Evolutionary conservation across 2,797 vertebrate genomes (phyloP), one percentile per base, ranked within the genome.

Genomic region (Hylomyscus alleni): DNA sequence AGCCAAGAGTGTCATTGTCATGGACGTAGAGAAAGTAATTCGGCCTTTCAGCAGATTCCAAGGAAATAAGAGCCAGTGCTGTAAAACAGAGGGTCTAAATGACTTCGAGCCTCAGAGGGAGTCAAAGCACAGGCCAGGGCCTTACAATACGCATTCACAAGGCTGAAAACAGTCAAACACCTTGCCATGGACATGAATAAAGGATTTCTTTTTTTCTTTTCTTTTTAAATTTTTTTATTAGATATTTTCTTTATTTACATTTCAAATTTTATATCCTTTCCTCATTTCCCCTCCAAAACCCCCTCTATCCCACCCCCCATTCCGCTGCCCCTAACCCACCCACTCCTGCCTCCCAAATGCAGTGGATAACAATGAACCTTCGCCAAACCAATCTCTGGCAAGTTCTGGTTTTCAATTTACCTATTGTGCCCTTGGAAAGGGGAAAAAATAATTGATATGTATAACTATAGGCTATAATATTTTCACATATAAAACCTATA

Each of bases 31-130:
- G 98, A 98, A 99, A 99, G 98, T 99, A 99, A 98, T 99, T 99
- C 52, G 99, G 99, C 89, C 99, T 99, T 98, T 99, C 99, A 4
- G 99, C 99, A 95, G 99, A 99, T 97, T 99, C 99, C 97, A 99
- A 97, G 1, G 99, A 99, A 97, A 99, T 98, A 82, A 99, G 98
- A 52, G 99, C 98, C 37, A 99, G 95, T 40, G 99, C 99, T 99
- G 97, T 22, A 93, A 97, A 54, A 93, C 72, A 95, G 17, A 85
- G 78, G 34, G 15, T 34, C 22, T 80, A 91, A 65, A 93, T 60
- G 76, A 20, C 34, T 54, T 24, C 2, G 50, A 3, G 9, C 67
- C 56, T 77, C 22, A 3, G 40, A 11, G 62, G 62, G 92, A 89
- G 54, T 29, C 2, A 26, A 65, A 50, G 54, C 7, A 37, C 20